phyloP scores from a whole-genome alignment of 1,140 invertebrate genomes.

The Thrips palmi region DNA sequence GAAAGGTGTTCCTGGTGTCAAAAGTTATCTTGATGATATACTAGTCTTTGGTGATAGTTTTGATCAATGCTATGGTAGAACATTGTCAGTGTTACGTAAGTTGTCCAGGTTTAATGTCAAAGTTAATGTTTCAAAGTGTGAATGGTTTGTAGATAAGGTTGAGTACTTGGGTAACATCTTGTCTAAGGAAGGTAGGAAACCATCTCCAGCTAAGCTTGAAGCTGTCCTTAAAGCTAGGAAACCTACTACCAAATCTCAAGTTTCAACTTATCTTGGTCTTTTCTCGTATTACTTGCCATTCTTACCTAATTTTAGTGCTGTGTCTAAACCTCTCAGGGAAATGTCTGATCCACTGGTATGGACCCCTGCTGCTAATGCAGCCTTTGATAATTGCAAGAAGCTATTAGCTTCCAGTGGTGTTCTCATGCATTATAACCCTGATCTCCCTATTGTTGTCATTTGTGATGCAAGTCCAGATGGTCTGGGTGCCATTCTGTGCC shows the following conservation, averaged over 20 bases:
- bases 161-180: conserved; percentile 23
- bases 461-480: conserved; percentile 29
- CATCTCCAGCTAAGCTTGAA: conserved; percentile 22
- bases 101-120: conserved; percentile 15
- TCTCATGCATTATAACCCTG: conserved; percentile 21
- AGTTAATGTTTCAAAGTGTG: conserved; percentile 20
- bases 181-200: conserved; percentile 18
- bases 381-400: conserved; percentile 19
- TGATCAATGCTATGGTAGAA: too few species aligned
- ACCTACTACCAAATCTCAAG: conserved; percentile 20
- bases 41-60: conserved; percentile 16
- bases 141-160: conserved; percentile 20
- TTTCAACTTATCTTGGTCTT: too few species aligned
- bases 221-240: conserved; percentile 19
- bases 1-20: conserved; percentile 15
- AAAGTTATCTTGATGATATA: conserved; percentile 19
- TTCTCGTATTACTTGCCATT: too few species aligned
- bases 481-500: conserved; percentile 27
- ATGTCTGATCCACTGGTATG: conserved; percentile 12
- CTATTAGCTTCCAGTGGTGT: conserved; percentile 16
- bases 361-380: conserved; percentile 13
- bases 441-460: conserved; percentile 21
- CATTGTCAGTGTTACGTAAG: conserved; percentile 10
- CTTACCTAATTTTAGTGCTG: too few species aligned
- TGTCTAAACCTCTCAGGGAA: too few species aligned